These are phyloP conservation scores for Lamellibrachia luymesi DNA, from an alignment of 1,140 invertebrate genomes.

Conservation along the genomic window DNA sequence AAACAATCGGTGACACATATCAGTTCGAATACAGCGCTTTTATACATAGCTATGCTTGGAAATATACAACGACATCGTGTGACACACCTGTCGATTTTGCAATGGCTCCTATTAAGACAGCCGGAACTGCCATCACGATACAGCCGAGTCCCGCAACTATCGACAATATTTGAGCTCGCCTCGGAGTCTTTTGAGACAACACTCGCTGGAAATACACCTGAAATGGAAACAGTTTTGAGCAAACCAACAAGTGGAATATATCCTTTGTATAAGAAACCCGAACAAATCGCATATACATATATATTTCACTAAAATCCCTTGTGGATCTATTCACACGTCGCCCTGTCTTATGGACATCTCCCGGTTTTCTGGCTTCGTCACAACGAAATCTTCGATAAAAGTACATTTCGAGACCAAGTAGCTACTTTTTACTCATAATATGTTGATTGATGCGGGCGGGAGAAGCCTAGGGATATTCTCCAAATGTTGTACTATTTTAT, in stretches of 20 bases:
- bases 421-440: background rate
- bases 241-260: background rate
- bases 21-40: too few species aligned
- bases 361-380: too few species aligned
- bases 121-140: slow-evolving; percentile 93
- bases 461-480: background rate
- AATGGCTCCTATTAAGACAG: slow-evolving; percentile 93
- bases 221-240: slow-evolving; percentile 24
- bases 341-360: background rate
- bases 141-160: slow-evolving; percentile 94
- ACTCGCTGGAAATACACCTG: slow-evolving; percentile 98
- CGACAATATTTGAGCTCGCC: slow-evolving; percentile 89
- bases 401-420: background rate
- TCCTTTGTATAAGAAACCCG: background rate
- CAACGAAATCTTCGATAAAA: too few species aligned
- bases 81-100: slow-evolving; percentile 85
- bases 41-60: background rate
- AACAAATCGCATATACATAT: background rate
- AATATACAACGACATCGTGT: background rate
- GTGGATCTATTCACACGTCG: background rate
- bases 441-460: background rate
- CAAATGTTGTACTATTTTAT: background rate
- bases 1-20: too few species aligned
- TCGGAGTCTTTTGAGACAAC: slow-evolving; percentile 89
- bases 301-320: background rate